Evolutionary conservation across 2,797 vertebrate species (phyloP), one percentile per base, ranked within the genome.

Genomic region (Helostoma temminkii): DNA sequence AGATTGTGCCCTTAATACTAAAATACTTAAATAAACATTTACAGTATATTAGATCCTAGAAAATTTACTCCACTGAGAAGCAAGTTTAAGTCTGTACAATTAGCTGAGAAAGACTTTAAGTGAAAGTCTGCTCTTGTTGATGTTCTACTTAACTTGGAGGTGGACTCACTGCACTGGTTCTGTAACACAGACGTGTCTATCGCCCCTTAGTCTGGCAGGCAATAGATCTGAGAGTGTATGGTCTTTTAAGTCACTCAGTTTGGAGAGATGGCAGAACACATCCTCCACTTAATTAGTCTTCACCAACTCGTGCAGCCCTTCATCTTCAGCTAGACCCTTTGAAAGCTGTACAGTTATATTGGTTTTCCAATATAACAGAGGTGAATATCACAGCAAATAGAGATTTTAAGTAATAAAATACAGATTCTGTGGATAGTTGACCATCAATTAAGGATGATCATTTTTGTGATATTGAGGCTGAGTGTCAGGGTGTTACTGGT

Each of bases 261-360:
- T 87, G 80, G 73, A 84, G 68, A 71, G 56, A 74, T 67, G 74
- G 57, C 61, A 57, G 73, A 73, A 69, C 30, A 49, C 65, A 69
- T 63, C 69, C 54, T 71, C 56, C 47, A 37, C 66, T 63, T 90
- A 85, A 89, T 90, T 84, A 89, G 83, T 77, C 81, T 61, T 71
- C 72, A 58, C 43, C 67, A 78, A 73, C 80, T 76, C 78, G 63
- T 66, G 62, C 62, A 71, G 56, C 63, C 72, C 88, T 81, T 84
- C 81, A 80, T 90, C 84, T 77, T 61, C 69, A 59, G 53, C 69
- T 34, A 4, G 28, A 54, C 48, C 22, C 74, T 90, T 90, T 88
- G 83, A 89, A 89, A 76, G 62, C 61, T 60, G 52, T 24, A 57
- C 59, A 67, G 66, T 68, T 64, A 62, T 10, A 11, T 42, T 34